Conservation (phyloP, 37 sponge, comb jelly and placozoan genomes). For the Chondrosia reniformis region DNA sequence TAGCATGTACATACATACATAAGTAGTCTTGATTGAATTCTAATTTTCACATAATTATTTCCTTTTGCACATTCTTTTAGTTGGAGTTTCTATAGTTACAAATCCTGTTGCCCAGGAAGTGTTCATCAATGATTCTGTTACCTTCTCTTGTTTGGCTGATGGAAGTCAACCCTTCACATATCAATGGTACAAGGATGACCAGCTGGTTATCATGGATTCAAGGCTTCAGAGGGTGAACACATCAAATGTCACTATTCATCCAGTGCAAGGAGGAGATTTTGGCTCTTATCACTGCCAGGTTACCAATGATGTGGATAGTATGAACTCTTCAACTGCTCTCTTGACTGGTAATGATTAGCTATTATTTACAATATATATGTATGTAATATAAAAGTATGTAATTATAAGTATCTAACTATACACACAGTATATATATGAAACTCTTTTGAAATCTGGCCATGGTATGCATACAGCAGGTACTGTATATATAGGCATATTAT, state of each 20-base stretch:
- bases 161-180: conserved; percentile 3
- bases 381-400: too few species aligned
- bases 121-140: not conserved
- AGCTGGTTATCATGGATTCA: not conserved
- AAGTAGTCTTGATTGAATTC: too few species aligned
- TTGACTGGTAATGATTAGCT: not conserved
- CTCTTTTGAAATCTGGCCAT: too few species aligned
- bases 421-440: too few species aligned
- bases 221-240: not conserved
- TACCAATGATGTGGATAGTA: not conserved
- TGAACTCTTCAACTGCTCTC: not conserved
- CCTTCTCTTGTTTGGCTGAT: conserved; percentile 15
- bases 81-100: not conserved
- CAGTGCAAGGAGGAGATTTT: conserved; percentile 7
- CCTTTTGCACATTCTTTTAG: too few species aligned
- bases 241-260: not conserved
- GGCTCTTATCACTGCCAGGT: conserved; percentile 6
- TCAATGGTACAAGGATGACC: conserved; percentile 21
- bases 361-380: too few species aligned
- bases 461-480: not conserved
- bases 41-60: too few species aligned
- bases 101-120: conserved; percentile 6
- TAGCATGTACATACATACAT: too few species aligned
- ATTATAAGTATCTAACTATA: too few species aligned
- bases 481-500: not conserved